Base-by-base conservation (phyloP, 2,888 invertebrate species). In the Yponomeuta evonymella region DNA sequence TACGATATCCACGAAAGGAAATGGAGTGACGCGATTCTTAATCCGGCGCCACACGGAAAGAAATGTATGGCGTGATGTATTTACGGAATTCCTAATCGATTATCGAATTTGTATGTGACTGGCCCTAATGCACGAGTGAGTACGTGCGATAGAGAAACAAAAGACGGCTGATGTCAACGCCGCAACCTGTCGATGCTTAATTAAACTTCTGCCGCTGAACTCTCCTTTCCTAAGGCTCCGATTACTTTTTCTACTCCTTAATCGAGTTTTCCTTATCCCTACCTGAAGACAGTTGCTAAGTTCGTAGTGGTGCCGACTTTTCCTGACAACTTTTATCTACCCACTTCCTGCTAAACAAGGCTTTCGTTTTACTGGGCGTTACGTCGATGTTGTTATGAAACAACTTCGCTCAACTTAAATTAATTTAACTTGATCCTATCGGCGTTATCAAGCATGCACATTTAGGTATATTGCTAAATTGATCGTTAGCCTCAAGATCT, bases 221-320 rank as follows among this genome's bases (percentile, higher is more conserved):
- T 79, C 78, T 75, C 76, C 75, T 78, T 80, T 78, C 77, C 78
- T 77, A 73, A 78, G 76, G 77, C 74, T 76, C 79, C 82, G 82
- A 86, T 86, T 85, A 85, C 87, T 85, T 87, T 88, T 88, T 85
- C 83, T 80, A 78, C 79, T 83, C 77, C 82, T 84, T 88, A 87
- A 88, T 86, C 83, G 85, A 87, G 84, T 87, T 89, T 86, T 76
- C 80, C 80, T 85, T 85, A 85, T 85, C 84, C 83, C 76, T 8
- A 87, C 87, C 87, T 86, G 85, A 83, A 86, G 84, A 85, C 85
- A 82, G 86, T 85, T 79, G 78, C 76, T 76, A 87, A 88, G 84
- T 89, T 88, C 83, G 87, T 84, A 83, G 85, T 77, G 83, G 86
- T 76, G 76, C 76, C 76, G 81, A 85, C 81, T 84, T 84, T 81